phyloP scores from a whole-genome alignment of 1,140 invertebrate species.

The Pachypeltis micranthus region DNA sequence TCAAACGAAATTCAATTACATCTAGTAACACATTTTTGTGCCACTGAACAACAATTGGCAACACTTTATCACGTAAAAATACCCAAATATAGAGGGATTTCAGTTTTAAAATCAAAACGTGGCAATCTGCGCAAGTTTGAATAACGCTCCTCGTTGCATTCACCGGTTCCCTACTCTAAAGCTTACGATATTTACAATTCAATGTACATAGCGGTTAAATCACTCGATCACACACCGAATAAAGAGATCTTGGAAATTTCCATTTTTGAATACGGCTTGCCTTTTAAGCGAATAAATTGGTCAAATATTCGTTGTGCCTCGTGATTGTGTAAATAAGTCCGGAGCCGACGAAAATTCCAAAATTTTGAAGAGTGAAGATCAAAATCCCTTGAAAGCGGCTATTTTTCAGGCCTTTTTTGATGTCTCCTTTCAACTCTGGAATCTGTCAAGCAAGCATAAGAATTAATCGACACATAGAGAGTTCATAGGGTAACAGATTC shows the following conservation, averaged over 20 bases:
- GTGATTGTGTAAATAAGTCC: conserved; percentile 25
- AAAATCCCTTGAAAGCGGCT: conserved; percentile 22
- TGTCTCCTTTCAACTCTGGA: conserved; percentile 33
- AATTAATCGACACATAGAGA: background rate
- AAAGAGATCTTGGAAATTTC: background rate
- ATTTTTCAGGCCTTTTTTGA: conserved; percentile 24
- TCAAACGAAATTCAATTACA: background rate
- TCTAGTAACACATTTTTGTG: background rate
- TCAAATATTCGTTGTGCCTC: conserved; percentile 23
- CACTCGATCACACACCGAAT: no score
- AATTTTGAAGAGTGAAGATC: conserved; percentile 25
- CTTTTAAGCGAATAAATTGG: background rate
- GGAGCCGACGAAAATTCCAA: conserved; percentile 25
- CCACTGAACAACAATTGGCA: background rate
- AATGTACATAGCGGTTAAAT: background rate
- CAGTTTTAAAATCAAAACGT: background rate
- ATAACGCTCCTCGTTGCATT: background rate
- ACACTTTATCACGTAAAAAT: background rate
- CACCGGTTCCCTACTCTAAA: no score
- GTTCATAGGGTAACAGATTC: background rate
- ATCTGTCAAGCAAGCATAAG: conserved; percentile 31
- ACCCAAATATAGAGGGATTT: background rate
- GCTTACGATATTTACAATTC: no score
- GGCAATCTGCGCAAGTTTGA: background rate
- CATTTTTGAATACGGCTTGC: background rate